Evolutionary conservation across 2,113 vertebrate genomes (phyloP).

Genomic region (Daubentonia madagascariensis): DNA sequence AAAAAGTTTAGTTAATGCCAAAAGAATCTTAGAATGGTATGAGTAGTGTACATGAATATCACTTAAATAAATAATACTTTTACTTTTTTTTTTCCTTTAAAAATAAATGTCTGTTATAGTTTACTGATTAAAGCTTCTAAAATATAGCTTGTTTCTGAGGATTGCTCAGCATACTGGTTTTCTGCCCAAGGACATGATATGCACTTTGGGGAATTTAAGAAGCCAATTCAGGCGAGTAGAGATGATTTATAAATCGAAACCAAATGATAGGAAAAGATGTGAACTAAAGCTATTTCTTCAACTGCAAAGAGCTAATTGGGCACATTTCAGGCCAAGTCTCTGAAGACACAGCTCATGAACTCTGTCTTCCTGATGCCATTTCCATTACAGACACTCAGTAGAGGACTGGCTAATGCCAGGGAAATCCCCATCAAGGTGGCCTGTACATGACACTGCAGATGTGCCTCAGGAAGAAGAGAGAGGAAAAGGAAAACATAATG

Average conservation of each 20-base stretch:
- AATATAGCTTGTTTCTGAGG: conserved; percentile 4
- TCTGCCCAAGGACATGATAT: conserved; percentile 37
- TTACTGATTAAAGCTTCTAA: not conserved
- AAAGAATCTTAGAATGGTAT: not conserved
- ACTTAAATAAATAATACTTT: not conserved
- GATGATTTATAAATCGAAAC: conserved; percentile 70
- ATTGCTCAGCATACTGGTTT: conserved; percentile 18
- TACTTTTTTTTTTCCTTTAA: not conserved
- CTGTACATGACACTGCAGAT: conserved; percentile 26
- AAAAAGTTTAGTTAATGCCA: conserved; percentile 30
- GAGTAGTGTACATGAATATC: not conserved
- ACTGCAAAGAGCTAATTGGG: conserved; percentile 61
- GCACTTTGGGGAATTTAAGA: conserved; percentile 44
- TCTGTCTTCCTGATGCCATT: conserved; percentile 16
- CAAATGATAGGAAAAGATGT: conserved; percentile 54
- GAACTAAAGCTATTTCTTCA: conserved; percentile 54
- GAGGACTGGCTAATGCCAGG: not conserved
- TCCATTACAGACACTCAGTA: conserved; percentile 19
- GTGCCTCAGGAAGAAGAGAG: not conserved
- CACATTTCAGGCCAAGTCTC: conserved; percentile 55
- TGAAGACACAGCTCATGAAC: conserved; percentile 44
- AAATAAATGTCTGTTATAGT: not conserved
- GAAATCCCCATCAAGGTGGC: conserved; percentile 14
- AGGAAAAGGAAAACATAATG: not conserved
- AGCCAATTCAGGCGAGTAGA: conserved; percentile 14